These are phyloP conservation scores for Cossypha polioptera DNA, from an alignment of 2,797 vertebrate species.

Conservation along the genomic window DNA sequence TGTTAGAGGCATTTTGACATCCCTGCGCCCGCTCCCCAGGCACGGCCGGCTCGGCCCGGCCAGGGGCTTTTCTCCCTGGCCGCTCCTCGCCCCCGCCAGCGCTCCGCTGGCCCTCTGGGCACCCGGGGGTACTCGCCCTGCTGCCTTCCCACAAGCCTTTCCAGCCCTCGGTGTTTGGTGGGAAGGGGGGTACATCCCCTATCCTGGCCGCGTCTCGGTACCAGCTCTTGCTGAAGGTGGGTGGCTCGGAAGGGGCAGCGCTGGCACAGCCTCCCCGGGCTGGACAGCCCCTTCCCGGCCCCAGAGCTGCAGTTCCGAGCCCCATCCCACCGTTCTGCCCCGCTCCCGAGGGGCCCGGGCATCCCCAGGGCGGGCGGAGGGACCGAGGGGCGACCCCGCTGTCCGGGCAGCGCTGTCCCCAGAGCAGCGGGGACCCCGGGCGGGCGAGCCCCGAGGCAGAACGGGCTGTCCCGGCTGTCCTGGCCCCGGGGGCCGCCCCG, in stretches of 20 bases:
- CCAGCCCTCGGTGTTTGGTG: background rate
- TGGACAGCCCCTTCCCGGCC: background rate
- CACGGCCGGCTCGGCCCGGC: background rate
- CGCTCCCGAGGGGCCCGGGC: background rate
- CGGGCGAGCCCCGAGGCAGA: background rate
- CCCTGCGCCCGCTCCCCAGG: background rate
- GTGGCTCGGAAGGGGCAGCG: background rate
- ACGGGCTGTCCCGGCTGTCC: no score
- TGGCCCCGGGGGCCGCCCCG: no score
- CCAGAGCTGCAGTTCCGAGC: background rate
- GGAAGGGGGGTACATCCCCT: rapidly evolving
- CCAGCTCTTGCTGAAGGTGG: background rate
- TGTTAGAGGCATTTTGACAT: background rate
- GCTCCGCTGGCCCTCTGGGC: background rate
- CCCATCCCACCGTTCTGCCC: background rate
- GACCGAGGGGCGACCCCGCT: background rate
- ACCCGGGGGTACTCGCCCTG: rapidly evolving
- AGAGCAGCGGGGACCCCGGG: background rate
- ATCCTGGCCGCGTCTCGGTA: rapidly evolving
- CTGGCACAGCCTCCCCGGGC: background rate
- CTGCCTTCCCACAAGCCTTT: background rate
- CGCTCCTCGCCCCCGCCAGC: background rate
- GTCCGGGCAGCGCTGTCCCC: background rate
- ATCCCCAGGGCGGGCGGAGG: rapidly evolving
- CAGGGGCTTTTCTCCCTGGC: background rate